Evolutionary conservation across 64 coral and sea anemone genomes (phyloP).

Genomic region (Porites lutea): DNA sequence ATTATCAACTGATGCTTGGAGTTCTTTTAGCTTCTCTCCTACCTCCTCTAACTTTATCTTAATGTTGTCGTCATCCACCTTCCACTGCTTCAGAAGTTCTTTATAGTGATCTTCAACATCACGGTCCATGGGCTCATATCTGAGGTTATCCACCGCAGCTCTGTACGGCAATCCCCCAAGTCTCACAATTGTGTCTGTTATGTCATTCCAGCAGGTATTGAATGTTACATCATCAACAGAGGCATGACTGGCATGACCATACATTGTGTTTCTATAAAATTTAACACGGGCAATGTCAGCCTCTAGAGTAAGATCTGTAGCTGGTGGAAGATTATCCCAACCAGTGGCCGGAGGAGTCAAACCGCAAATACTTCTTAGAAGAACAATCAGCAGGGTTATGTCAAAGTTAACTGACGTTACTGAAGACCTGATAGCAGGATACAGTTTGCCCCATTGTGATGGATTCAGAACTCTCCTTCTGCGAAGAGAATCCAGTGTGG

Average conservation of each 20-base stretch:
- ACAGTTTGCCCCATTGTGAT: background rate
- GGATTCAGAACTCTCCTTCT: no score
- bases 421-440: background rate
- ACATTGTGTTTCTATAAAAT: no score
- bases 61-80: background rate
- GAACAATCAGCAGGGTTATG: background rate
- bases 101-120: background rate
- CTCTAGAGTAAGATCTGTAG: no score
- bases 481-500: no score
- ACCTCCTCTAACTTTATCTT: no score
- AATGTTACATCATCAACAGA: no score
- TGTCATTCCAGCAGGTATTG: no score
- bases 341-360: background rate
- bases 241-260: no score
- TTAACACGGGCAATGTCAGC: no score
- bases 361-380: background rate
- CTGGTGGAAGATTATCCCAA: no score
- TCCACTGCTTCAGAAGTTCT: constrained; percentile 12
- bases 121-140: background rate
- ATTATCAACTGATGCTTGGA: no score
- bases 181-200: background rate
- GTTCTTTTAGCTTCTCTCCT: no score
- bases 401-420: background rate
- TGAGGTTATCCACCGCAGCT: background rate
- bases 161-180: background rate